Base-by-base conservation (phyloP, 2,888 invertebrate genomes). In the Rugalucina vietnamica region DNA sequence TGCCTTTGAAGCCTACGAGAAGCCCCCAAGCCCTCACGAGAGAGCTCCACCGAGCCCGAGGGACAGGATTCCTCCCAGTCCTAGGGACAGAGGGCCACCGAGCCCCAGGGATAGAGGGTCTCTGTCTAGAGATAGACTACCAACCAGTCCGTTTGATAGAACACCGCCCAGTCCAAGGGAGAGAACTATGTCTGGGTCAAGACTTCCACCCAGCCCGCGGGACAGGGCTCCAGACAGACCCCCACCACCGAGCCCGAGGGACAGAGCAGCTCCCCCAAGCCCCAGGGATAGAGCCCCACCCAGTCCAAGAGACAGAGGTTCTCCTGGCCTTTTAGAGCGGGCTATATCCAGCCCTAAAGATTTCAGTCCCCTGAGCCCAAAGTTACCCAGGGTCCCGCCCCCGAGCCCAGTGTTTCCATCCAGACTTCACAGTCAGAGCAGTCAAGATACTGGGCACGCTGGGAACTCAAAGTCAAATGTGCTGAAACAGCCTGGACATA, bases 1-100 rank as follows among this genome's bases (percentile, higher is more conserved):
- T 36, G 90, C 89, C 1, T 91, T 91, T 84, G 92, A 92, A 70
- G 81, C 87, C 0, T 90, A 90, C 71, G 91, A 92, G 83, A 91
- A 90, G 81, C 82, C 88, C n/a, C 85, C 85, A 29, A 86, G 85
- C 49, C 89, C 90, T 34, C 76, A 36, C 12, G 49, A 72, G 14
- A 65, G 70, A 70, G 50, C 39, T 10, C 54, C 74, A 27, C 57
- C 76, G 18, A 79, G 79, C 65, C 75, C 88, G 5, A 76, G 83
- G 29, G 76, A 85, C 69, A 80, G 75, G 27, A 36, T 75, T 3
- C 84, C 87, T 34, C 70, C 83, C 27, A 82, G 79, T 54, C 85
- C 82, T 0, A 70, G 60, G n/a, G 78, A 74, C 50, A 54, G 82
- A 54, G 60, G 65, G 4, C 84, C 86, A 1, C 78, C 73, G 4